Evolutionary conservation across 1,140 invertebrate species (phyloP).

Genomic region (Diachasma alloeum): DNA sequence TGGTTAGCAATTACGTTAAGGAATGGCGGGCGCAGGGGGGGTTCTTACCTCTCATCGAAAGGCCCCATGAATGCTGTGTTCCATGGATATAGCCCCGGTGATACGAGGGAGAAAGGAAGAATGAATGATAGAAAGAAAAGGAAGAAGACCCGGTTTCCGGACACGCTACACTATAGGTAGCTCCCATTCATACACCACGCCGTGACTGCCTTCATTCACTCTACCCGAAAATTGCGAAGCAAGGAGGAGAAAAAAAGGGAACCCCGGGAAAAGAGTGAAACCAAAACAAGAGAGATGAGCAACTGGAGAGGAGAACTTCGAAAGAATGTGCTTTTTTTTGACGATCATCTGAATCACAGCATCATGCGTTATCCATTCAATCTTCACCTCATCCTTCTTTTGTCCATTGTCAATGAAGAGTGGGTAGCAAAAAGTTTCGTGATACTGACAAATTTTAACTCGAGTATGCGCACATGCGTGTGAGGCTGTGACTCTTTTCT

Average conservation of each 20-base stretch:
- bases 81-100: neutral
- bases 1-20: conserved; percentile 26
- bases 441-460: neutral
- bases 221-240: conserved; percentile 13
- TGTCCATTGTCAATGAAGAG: neutral
- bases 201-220: conserved; percentile 14
- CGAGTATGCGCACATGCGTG: neutral
- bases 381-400: neutral
- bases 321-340: neutral
- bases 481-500: neutral
- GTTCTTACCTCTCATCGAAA: conserved; percentile 12
- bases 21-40: conserved; percentile 7
- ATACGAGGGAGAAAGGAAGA: conserved; percentile 12
- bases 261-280: neutral
- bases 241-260: neutral
- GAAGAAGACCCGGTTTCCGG: conserved; percentile 32
- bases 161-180: conserved; percentile 27
- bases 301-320: neutral
- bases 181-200: neutral
- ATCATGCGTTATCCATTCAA: neutral
- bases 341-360: neutral
- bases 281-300: neutral
- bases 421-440: neutral
- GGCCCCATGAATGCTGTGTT: neutral
- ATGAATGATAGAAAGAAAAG: conserved; percentile 13